Base-by-base conservation (phyloP, 2,888 invertebrate species). In the Volucella zonaria region DNA sequence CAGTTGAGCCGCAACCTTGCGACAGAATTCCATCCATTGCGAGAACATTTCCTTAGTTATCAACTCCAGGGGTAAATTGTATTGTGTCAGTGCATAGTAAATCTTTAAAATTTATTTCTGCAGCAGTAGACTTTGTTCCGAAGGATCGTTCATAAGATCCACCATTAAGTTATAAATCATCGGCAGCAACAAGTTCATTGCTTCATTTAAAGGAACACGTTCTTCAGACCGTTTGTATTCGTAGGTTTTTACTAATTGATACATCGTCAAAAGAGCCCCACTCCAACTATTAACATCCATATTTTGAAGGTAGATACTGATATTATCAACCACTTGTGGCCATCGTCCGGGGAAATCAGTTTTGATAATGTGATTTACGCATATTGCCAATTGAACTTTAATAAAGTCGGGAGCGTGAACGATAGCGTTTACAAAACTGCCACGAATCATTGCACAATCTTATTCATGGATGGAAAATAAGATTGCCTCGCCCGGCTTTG, bases 321-420 rank as follows among this genome's bases (percentile, higher is more conserved):
- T 96, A 93, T 98, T 98, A 90, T 99, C 98, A 10, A 98, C 97
- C 87, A 99, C 95, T 91, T 97, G 96, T 0, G 98, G 96, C 98
- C 99, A 99, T 87, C 97, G 94, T 61, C 95, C 95, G 4, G 99
- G 99, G 91, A 98, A 99, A 91, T 99, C 99, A 91, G 96, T 95
- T 91, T 98, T 98, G 58, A 99, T 96, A 87, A 99, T 98, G 86
- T 95, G 95, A 92, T 96, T 96, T 15, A 99, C 95, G 91, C 97
- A 97, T n/a, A 97, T 95, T 88, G 97, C 96, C 67, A 99, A 93
- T 91, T 99, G 99, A 56, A 96, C 94, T 90, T 94, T 93, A 88
- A 99, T 95, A 76, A 98, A 93, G 86, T 98, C 97, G 8, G 98
- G 98, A 51, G 98, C 96, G 91, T 96, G 96, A 3, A 98, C 96